Conservation (phyloP, 1,140 invertebrate species). For the Ganaspis sp. region DNA sequence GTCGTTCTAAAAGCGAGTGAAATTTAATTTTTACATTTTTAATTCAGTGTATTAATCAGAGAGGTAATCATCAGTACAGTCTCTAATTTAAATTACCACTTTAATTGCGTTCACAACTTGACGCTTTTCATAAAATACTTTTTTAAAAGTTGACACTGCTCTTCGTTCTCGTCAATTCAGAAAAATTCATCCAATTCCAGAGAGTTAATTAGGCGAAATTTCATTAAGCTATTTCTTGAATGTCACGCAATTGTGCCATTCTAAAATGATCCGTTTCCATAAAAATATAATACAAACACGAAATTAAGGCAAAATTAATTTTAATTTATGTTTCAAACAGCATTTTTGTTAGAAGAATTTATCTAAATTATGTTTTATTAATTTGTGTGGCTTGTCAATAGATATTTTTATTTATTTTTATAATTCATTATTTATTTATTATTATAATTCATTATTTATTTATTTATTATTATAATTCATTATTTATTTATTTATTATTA, state of each 20-base stretch:
- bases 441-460: no score
- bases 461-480: no score
- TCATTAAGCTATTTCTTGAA: conserved; percentile 52
- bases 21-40: neutral
- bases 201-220: conserved; percentile 53
- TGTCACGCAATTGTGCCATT: conserved; percentile 43
- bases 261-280: neutral
- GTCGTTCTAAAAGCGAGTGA: neutral
- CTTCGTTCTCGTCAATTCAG: neutral
- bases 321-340: conserved; percentile 24
- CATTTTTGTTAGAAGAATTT: no score
- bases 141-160: neutral
- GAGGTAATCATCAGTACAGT: neutral
- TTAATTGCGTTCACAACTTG: neutral
- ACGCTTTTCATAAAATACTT: neutral
- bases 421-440: no score
- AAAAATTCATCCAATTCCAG: neutral
- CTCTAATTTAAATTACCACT: neutral
- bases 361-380: no score
- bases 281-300: conserved; percentile 4
- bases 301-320: no score
- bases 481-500: no score
- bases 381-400: no score
- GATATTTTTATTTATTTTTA: no score
- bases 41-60: neutral